Base-by-base conservation (phyloP, 2,888 invertebrate genomes). In the Mythimna ferrago region DNA sequence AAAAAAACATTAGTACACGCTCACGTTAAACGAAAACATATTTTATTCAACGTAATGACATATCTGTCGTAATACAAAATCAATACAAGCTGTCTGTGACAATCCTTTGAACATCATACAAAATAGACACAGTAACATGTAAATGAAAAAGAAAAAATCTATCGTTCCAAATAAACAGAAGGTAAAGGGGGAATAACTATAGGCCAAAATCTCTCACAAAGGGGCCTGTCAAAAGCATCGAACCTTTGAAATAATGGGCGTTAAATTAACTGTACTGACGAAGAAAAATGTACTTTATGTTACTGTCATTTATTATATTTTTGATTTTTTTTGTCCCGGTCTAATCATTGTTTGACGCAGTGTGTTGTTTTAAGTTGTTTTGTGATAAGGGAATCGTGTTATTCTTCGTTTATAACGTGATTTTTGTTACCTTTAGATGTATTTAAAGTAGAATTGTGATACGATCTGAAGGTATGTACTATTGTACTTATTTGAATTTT, bases 201-300 rank as follows among this genome's bases (percentile, higher is more conserved):
- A 82, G 73, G 32, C 78, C 78, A 70, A 66, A 78, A 82, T 64
- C 44, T 66, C 78, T 83, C 62, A 84, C 83, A 86, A 86, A 86
- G 76, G 73, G 78, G 62, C 77, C 81, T 83, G 86, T 86, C 86
- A 85, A 76, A 83, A 82, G 71, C 86, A 86, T 86, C 85, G 85
- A 86, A 85, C 85, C 86, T 86, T 86, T 86, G 85, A 85, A 85
- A 85, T 86, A 86, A 86, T 86, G 85, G 83, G 56, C 71, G 73
- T 82, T 82, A 83, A 81, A 85, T 85, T 85, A 85, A 84, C 82
- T 82, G 78, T 74, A 68, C 78, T 75, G 85, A 81, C 85, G 80
- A 85, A 78, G 85, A 81, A 76, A 81, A 85, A 83, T 83, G 70
- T 84, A 76, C 76, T 84, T 80, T 73, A 63, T 86, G 75, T 76